A percentile compares a stretch with the other conserved stretches of the same genome.
These are phyloP conservation scores for Brachylomia viminalis DNA, from an alignment of 2,888 invertebrate genomes.

Conservation along the genomic window DNA sequence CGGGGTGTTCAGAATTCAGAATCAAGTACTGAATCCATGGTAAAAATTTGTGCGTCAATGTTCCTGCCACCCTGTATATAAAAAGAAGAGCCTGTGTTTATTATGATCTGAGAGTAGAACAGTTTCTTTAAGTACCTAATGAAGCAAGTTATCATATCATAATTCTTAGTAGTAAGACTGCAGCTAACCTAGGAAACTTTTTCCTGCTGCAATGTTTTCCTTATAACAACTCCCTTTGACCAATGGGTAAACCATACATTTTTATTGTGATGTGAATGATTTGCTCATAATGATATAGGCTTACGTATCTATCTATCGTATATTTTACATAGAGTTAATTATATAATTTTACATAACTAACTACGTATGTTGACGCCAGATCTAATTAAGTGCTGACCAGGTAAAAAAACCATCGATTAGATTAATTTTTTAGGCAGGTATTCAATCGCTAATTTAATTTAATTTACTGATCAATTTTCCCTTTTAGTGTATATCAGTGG, in stretches of 20 bases:
- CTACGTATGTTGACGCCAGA: not conserved
- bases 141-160: not conserved
- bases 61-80: too few species aligned
- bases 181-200: not conserved
- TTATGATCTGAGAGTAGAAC: too few species aligned
- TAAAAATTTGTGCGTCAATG: too few species aligned
- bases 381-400: not conserved
- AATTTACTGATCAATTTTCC: too few species aligned
- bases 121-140: not conserved
- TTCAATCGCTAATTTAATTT: too few species aligned
- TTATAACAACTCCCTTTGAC: not conserved
- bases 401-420: not conserved
- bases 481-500: too few species aligned
- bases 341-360: not conserved
- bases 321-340: not conserved
- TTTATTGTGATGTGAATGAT: slow-evolving; percentile 5
- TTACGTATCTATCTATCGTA: not conserved
- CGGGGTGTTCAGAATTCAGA: too few species aligned
- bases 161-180: slow-evolving; percentile 20
- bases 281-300: not conserved
- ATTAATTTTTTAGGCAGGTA: not conserved
- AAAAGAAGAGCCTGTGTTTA: too few species aligned
- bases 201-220: slow-evolving; percentile 42
- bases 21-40: too few species aligned
- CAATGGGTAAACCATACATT: slow-evolving; percentile 14